phyloP scores from a whole-genome alignment of 2,797 vertebrate genomes.

The Picus viridis region DNA sequence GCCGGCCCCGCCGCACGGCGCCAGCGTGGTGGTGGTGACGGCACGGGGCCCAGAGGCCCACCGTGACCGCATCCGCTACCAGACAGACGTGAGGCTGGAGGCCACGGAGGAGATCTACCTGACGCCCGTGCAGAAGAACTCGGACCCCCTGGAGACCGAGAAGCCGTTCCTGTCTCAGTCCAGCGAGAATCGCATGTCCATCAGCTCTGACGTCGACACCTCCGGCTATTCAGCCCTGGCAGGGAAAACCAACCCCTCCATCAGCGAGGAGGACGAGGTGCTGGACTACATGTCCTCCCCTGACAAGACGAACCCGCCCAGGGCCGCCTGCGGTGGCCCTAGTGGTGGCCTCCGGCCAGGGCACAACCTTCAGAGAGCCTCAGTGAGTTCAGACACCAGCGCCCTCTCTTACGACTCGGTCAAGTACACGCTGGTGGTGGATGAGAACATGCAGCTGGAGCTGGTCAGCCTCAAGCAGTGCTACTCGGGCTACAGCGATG shows the following conservation, averaged over 20 bases:
- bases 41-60: constrained; percentile 76
- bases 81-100: constrained; percentile 89
- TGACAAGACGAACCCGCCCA: constrained; percentile 65
- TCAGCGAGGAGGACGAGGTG: constrained; percentile 89
- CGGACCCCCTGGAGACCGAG: constrained; percentile 75
- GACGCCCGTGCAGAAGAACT: constrained; percentile 90
- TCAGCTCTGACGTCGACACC: constrained; percentile 92
- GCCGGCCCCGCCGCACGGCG: constrained; percentile 65
- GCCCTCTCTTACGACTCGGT: constrained; percentile 97
- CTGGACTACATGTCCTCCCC: constrained; percentile 82
- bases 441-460: constrained; percentile 94
- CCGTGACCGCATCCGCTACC: constrained; percentile 90
- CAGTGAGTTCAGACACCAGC: constrained; percentile 91
- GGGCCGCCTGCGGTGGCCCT: constrained; percentile 60
- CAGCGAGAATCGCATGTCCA: constrained; percentile 91
- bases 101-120: constrained; percentile 97
- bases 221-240: constrained; percentile 85
- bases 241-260: constrained; percentile 89
- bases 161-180: constrained; percentile 86
- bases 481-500: constrained; percentile 94
- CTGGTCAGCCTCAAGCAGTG: constrained; percentile 94
- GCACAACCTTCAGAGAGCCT: constrained; percentile 82
- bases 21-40: constrained; percentile 68
- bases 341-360: constrained; percentile 58
- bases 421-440: constrained; percentile 97